Evolutionary conservation across 35 echinoderm and acorn worm species (phyloP).

Genomic region (Acanthaster planci): DNA sequence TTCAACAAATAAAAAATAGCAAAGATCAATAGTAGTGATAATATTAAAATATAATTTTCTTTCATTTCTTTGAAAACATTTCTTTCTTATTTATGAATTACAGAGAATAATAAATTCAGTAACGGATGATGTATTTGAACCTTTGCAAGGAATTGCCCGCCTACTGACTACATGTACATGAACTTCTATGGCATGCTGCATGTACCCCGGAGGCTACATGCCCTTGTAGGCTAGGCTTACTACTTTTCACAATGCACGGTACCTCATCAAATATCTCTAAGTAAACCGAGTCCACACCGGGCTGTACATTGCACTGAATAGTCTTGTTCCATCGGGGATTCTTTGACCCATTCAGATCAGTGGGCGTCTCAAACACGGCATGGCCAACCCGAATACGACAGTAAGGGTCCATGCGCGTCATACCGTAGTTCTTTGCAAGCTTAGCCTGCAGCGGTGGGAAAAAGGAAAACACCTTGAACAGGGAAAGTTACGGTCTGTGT

Average conservation of each 20-base stretch:
- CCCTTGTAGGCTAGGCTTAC: too few relatives aligned
- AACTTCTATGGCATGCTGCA: too few relatives aligned
- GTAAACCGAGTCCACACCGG: slow-evolving; percentile 85
- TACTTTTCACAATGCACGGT: not conserved
- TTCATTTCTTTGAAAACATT: too few relatives aligned
- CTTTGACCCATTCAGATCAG: slow-evolving; percentile 92
- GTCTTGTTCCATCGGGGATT: slow-evolving; percentile 99
- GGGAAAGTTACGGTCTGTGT: not conserved
- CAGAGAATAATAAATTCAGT: too few relatives aligned
- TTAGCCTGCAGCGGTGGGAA: slow-evolving; percentile 61
- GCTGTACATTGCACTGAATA: slow-evolving; percentile 91
- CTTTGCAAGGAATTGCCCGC: too few relatives aligned
- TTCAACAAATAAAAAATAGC: too few relatives aligned
- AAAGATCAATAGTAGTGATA: too few relatives aligned
- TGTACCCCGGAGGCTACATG: too few relatives aligned
- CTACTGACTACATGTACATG: too few relatives aligned
- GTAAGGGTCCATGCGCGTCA: slow-evolving; percentile 98
- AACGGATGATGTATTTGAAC: too few relatives aligned
- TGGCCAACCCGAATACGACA: slow-evolving; percentile 93
- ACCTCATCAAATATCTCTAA: slow-evolving; percentile 99
- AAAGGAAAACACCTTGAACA: slow-evolving; percentile 2
- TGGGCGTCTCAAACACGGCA: slow-evolving; percentile 99
- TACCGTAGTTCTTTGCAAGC: slow-evolving; percentile 94
- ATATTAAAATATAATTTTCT: too few relatives aligned
- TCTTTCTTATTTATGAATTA: too few relatives aligned